Conservation (phyloP, 2,888 invertebrate genomes). For the Nyleta sp. region DNA sequence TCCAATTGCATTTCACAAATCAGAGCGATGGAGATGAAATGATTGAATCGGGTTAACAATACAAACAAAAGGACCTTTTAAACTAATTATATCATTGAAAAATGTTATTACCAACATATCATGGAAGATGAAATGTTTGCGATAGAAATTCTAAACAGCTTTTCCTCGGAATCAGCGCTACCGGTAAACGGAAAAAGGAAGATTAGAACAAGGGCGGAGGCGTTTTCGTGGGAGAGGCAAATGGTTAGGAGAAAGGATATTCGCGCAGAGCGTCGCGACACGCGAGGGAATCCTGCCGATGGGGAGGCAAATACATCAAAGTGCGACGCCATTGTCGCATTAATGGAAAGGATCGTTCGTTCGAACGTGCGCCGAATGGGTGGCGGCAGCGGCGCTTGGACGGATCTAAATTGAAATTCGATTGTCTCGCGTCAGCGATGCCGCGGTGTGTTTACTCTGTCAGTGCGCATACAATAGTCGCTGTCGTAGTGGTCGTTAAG, state of each 20-base stretch:
- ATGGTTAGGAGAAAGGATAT: constrained; percentile 67
- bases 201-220: constrained; percentile 36
- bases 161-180: neutral
- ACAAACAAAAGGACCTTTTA: no score
- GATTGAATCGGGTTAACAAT: no score
- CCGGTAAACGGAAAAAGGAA: constrained; percentile 19
- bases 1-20: no score
- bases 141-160: no score
- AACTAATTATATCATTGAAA: no score
- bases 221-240: constrained; percentile 43
- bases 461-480: constrained; percentile 62
- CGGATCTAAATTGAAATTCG: constrained; percentile 80
- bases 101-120: no score
- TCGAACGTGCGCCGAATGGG: constrained; percentile 74
- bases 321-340: constrained; percentile 78
- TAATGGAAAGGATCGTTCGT: constrained; percentile 81
- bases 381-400: constrained; percentile 73
- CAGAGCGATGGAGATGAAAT: no score
- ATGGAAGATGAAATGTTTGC: no score
- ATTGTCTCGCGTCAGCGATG: constrained; percentile 75
- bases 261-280: constrained; percentile 64
- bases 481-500: constrained; percentile 63
- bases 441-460: constrained; percentile 69
- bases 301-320: constrained; percentile 74
- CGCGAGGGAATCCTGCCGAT: constrained; percentile 63